These are phyloP conservation scores for Trisateles emortualis DNA, from an alignment of 2,888 invertebrate genomes.

Conservation along the genomic window DNA sequence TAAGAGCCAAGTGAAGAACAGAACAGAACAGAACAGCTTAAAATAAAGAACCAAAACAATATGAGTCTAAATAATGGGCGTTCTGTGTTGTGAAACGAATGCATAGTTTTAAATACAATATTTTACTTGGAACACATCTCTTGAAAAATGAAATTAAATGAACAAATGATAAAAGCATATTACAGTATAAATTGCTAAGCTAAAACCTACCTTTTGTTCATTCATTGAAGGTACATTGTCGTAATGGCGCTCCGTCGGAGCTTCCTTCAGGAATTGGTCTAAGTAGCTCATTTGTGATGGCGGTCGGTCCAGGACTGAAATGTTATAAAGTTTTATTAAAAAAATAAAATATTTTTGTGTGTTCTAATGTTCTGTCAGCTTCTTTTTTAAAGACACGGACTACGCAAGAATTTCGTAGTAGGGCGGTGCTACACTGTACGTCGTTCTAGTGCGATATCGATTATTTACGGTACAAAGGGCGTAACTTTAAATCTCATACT, in stretches of 20 bases:
- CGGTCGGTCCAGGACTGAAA: conserved; percentile 94
- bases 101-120: too few species aligned
- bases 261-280: conserved; percentile 95
- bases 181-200: conserved; percentile 16
- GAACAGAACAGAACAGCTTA: too few species aligned
- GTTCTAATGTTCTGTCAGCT: conserved; percentile 23
- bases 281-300: conserved; percentile 97
- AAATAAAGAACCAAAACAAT: too few species aligned
- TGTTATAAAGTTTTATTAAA: background rate
- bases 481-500: too few species aligned
- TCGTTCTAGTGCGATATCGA: too few species aligned
- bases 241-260: conserved; percentile 79
- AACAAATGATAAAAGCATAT: conserved; percentile 36
- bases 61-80: too few species aligned
- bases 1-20: too few species aligned
- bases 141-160: conserved; percentile 27
- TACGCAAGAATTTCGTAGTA: too few species aligned
- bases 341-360: background rate
- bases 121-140: conserved; percentile 22
- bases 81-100: too few species aligned
- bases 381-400: too few species aligned
- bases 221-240: conserved; percentile 79
- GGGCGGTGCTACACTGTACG: too few species aligned
- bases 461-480: too few species aligned
- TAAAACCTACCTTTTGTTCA: conserved; percentile 76